A percentile compares a stretch with the other conserved stretches of the same genome.
These are phyloP conservation scores for Thunnus albacares DNA, from an alignment of 2,797 vertebrate genomes.

Conservation along the genomic window DNA sequence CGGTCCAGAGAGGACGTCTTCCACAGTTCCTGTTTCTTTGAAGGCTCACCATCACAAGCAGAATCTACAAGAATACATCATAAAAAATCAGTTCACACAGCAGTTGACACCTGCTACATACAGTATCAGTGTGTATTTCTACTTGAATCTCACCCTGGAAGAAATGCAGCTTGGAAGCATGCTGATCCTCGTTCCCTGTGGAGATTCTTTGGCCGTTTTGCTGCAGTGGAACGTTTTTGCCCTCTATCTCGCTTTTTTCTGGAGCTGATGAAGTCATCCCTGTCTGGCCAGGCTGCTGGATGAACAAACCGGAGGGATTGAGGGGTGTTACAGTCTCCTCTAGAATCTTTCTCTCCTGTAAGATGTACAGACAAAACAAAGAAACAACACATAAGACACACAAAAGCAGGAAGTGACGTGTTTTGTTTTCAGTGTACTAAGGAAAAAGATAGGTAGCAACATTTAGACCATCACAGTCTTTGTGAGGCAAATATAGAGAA, in stretches of 20 bases:
- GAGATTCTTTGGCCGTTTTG: conserved; percentile 76
- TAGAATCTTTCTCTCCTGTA: conserved; percentile 93
- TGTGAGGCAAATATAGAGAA: too few relatives aligned
- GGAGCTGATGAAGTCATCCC: conserved; percentile 22
- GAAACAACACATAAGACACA: neutral
- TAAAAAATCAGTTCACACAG: too few relatives aligned
- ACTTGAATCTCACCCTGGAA: conserved; percentile 86
- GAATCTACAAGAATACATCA: conserved; percentile 75
- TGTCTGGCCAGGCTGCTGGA: conserved; percentile 57
- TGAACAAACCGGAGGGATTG: conserved; percentile 75
- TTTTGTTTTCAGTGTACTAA: too few relatives aligned
- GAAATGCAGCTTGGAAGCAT: conserved; percentile 85
- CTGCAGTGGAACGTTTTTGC: conserved; percentile 53
- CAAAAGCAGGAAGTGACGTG: neutral
- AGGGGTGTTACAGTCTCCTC: conserved; percentile 94
- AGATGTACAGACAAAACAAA: conserved; percentile 6
- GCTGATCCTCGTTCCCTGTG: conserved; percentile 73
- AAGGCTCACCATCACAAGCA: conserved; percentile 80
- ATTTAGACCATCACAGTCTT: neutral
- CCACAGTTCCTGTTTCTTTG: conserved; percentile 81
- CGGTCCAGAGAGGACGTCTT: conserved; percentile 88
- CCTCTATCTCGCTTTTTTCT: conserved; percentile 40
- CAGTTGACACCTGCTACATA: neutral
- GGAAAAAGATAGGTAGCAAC: neutral
- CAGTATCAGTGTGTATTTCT: neutral